Evolutionary conservation across 2,113 vertebrate genomes (phyloP).

Genomic region (Hirundichthys speculiger): DNA sequence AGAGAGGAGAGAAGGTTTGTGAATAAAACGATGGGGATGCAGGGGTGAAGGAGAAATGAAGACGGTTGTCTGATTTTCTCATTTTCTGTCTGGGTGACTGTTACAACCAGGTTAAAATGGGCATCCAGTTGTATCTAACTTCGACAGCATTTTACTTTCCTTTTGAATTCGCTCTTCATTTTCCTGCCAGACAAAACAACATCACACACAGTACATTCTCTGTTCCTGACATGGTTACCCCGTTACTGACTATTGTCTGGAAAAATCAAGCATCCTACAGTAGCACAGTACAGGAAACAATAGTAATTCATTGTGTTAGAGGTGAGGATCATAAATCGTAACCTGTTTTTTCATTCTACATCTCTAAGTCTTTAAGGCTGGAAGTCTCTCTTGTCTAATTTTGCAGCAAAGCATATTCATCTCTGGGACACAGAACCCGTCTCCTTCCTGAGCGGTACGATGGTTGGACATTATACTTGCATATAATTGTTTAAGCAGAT

Average conservation of each 20-base stretch:
- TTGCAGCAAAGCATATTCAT: too few relatives aligned
- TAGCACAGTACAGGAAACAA: too few relatives aligned
- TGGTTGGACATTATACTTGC: too few relatives aligned
- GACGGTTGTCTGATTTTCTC: slow-evolving; percentile 29
- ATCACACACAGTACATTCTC: not conserved
- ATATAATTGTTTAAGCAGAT: too few relatives aligned
- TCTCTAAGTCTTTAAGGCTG: too few relatives aligned
- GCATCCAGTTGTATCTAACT: slow-evolving; percentile 1
- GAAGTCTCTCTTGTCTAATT: too few relatives aligned
- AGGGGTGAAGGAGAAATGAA: not conserved
- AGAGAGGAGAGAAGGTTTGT: slow-evolving; percentile 3
- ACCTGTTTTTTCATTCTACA: too few relatives aligned
- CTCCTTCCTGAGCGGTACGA: too few relatives aligned
- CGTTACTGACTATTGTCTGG: slow-evolving; percentile 2
- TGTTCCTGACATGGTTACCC: not conserved
- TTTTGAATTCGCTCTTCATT: slow-evolving; percentile 14
- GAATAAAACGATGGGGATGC: not conserved
- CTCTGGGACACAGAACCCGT: too few relatives aligned
- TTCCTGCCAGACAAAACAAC: slow-evolving; percentile 31
- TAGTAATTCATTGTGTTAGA: too few relatives aligned
- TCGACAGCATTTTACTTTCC: slow-evolving; percentile 2
- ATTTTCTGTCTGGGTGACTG: slow-evolving; percentile 51
- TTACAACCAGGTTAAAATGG: slow-evolving; percentile 3
- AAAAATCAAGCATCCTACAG: too few relatives aligned
- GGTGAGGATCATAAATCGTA: too few relatives aligned